Percentiles rank a stretch among this genome's conserved stretches.
Evolutionary conservation across 2,113 vertebrate species (phyloP).

Genomic region (Plecotus auritus): DNA sequence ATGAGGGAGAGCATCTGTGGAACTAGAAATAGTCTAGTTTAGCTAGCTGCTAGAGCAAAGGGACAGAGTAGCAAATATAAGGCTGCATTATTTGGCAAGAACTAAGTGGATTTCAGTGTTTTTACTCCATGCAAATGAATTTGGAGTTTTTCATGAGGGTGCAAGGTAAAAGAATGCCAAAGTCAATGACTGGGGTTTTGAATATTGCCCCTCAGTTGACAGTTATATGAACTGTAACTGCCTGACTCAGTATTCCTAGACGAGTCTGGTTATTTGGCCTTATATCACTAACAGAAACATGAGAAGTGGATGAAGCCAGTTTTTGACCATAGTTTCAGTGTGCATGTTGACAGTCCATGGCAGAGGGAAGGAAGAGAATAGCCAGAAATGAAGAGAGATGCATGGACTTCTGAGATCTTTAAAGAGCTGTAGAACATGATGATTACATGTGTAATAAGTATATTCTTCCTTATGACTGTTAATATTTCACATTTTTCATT

Average conservation of each 20-base stretch:
- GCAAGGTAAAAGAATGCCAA: neutral
- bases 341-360: neutral
- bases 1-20: neutral
- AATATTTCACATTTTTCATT: too few species aligned
- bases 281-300: neutral
- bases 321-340: neutral
- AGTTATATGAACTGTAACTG: neutral
- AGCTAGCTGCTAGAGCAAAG: neutral
- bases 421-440: too few species aligned
- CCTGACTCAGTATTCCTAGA: too few species aligned
- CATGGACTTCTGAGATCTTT: neutral
- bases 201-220: neutral
- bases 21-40: neutral
- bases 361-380: neutral
- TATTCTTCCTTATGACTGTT: too few species aligned
- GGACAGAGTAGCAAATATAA: neutral
- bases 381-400: neutral
- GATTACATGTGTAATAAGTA: too few species aligned
- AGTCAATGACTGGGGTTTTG: neutral
- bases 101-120: neutral
- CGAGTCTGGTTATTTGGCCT: neutral
- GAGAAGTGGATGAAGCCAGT: neutral
- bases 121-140: neutral
- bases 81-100: neutral
- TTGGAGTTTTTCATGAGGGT: neutral